Conservation (phyloP, 2,888 invertebrate species). For the Chaetogeoica ovagalla region DNA sequence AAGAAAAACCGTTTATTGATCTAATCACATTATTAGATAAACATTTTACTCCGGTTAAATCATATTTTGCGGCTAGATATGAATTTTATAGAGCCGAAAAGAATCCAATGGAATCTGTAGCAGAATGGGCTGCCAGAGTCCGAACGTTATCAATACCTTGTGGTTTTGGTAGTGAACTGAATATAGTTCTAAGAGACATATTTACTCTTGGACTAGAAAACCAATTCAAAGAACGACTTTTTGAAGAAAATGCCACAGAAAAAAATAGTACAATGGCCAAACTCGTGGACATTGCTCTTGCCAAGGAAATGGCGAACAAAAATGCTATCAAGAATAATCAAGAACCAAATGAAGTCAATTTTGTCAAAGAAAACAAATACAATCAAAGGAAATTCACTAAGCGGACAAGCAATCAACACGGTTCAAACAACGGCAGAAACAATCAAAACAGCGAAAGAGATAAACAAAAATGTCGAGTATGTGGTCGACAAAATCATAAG, state of each 20-base stretch:
- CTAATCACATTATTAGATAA: constrained; percentile 17
- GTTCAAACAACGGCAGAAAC: not conserved
- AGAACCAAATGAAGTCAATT: constrained; percentile 21
- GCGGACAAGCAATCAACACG: constrained; percentile 2
- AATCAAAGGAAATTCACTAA: constrained; percentile 1
- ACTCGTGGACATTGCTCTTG: constrained; percentile 17
- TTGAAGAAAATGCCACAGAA: constrained; percentile 18
- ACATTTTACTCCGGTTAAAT: constrained; percentile 13
- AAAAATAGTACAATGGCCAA: not conserved
- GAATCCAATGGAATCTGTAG: constrained; percentile 2
- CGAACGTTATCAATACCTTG: constrained; percentile 17
- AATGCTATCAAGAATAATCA: constrained; percentile 20
- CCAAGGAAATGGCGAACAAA: constrained; percentile 23
- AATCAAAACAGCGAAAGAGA: not conserved
- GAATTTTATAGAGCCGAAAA: constrained; percentile 18
- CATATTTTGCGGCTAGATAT: constrained; percentile 21
- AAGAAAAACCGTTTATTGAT: constrained; percentile 3
- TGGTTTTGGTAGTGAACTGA: constrained; percentile 27
- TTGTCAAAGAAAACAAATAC: constrained; percentile 8
- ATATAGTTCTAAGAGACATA: constrained; percentile 16
- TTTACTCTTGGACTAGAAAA: constrained; percentile 14
- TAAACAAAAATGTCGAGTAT: constrained; percentile 26
- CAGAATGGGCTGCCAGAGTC: constrained; percentile 14
- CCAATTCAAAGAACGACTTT: constrained; percentile 7
- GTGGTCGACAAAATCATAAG: constrained; percentile 20